Evolutionary conservation across 2,113 vertebrate species (phyloP).

Genomic region (Sinocyclocheilus anophthalmus): DNA sequence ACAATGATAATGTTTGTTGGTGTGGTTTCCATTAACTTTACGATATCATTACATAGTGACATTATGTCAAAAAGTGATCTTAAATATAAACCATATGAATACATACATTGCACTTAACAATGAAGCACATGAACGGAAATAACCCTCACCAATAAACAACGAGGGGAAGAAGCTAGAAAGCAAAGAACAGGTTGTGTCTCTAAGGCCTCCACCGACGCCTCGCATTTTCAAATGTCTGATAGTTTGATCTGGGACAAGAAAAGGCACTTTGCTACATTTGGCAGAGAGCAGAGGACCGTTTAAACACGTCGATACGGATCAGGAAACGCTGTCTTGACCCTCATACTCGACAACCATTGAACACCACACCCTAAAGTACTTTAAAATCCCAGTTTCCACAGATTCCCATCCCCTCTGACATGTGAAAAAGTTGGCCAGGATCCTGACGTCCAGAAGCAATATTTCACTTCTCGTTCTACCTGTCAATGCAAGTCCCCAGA

Average conservation of each 20-base stretch:
- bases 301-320: constrained; percentile 9
- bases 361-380: constrained; percentile 16
- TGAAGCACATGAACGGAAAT: neutral
- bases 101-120: constrained; percentile 8
- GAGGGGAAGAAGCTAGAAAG: neutral
- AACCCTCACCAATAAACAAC: neutral
- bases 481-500: neutral
- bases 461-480: neutral
- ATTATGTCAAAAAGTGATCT: neutral
- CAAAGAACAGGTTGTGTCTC: neutral
- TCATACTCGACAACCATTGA: neutral
- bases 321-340: constrained; percentile 3
- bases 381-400: neutral
- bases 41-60: neutral
- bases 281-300: neutral
- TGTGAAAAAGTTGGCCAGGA: neutral
- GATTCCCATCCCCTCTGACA: neutral
- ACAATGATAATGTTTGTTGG: neutral
- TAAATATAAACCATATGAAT: neutral
- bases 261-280: constrained; percentile 52
- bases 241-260: neutral
- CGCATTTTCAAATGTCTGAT: neutral
- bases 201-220: neutral
- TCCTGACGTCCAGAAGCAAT: constrained; percentile 22
- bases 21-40: neutral